A percentile compares a stretch with the other conserved stretches of the same genome.
These are phyloP conservation scores for Tychaedon coryphoeus DNA, from an alignment of 2,113 vertebrate species.

Conservation along the genomic window DNA sequence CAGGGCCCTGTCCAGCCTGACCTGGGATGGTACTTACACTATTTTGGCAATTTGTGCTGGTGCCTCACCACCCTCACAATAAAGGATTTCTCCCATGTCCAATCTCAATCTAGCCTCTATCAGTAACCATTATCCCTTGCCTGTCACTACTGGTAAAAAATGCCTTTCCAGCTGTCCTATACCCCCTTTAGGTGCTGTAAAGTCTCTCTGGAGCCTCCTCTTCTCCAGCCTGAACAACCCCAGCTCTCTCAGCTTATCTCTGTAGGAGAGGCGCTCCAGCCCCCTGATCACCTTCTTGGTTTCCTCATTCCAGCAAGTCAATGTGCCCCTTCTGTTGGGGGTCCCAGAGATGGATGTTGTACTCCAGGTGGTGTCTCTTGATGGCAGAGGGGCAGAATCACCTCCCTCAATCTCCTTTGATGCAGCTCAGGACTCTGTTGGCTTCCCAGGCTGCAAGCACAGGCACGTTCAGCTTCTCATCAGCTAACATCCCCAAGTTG, in stretches of 20 bases:
- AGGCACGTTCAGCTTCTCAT: neutral
- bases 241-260: neutral
- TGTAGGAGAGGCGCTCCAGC: neutral
- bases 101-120: neutral
- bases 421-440: neutral
- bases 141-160: neutral
- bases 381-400: neutral
- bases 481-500: neutral
- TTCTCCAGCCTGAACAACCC: neutral
- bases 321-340: accelerated
- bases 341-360: no score
- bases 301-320: neutral
- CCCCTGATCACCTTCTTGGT: neutral
- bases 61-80: neutral
- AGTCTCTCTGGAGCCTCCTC: neutral
- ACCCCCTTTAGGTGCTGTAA: neutral
- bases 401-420: neutral
- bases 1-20: neutral
- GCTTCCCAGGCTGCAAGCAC: neutral
- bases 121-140: neutral
- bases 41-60: neutral
- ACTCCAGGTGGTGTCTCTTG: no score
- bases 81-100: neutral
- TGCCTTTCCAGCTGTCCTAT: neutral
- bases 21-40: neutral